Evolutionary conservation across 2,797 vertebrate species (phyloP), one percentile per base, ranked within the genome.

Genomic region (Acipenser oxyrinchus): DNA sequence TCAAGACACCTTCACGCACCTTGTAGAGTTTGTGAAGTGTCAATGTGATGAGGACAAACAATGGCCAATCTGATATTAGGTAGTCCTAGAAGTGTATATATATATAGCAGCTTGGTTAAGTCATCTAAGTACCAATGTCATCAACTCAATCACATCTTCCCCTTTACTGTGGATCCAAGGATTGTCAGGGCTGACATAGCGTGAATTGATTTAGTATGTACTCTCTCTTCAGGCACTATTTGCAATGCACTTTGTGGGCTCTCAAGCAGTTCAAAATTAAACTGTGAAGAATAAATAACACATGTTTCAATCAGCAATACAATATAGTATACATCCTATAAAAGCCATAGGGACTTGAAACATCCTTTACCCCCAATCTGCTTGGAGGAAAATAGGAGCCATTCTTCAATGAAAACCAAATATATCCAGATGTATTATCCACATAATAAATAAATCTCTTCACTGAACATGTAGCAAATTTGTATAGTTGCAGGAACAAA

Each of bases 201-300:
- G 81, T 76, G 78, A 83, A 87, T 86, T 88, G 87, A 88, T 86
- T 86, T 86, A 80, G 81, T 84, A 83, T 86, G 86, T 84, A 85
- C 84, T 86, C 55, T 58, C 55, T 58, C 79, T 81, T 79, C 75
- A 84, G 83, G 82, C 77, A 82, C 85, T 87, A 86, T 87, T 86
- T 86, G 85, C 87, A 88, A 86, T 84, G 80, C 82, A 81, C 83
- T 86, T 87, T 86, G 84, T 85, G 81, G 87, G 86, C 85, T 85
- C 82, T 75, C 86, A 87, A 88, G 87, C 85, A 88, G 84, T 89
- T 87, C 85, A 85, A 86, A 89, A 88, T 89, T 87, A 89, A 89
- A 87, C 86, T 86, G 81, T 81, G 73, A 81, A 84, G 85, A 88
- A 79, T 65, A 83, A 82, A 77, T 76, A 84, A 79, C 80, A 85